phyloP scores from a whole-genome alignment of 2,888 invertebrate species.

The Chrysolina americana region DNA sequence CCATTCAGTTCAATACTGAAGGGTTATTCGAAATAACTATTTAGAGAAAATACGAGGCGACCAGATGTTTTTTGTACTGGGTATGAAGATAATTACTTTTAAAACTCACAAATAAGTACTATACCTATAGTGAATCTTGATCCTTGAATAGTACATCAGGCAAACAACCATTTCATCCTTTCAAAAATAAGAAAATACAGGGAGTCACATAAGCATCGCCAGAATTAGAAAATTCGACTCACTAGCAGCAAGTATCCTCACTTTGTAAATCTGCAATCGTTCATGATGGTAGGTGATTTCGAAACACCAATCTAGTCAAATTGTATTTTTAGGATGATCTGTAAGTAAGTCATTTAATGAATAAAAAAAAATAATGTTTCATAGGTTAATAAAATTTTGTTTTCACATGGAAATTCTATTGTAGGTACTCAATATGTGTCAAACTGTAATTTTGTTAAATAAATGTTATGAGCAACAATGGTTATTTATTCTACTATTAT shows the following conservation, averaged over 20 bases:
- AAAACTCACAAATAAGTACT: too few species aligned
- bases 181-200: too few species aligned
- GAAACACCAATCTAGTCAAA: constrained; percentile 24
- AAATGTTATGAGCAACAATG: constrained; percentile 12
- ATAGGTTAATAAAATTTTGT: neutral
- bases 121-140: too few species aligned
- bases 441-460: constrained; percentile 23
- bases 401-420: constrained; percentile 18
- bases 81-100: too few species aligned
- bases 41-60: too few species aligned
- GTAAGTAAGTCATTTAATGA: neutral
- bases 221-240: neutral
- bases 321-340: constrained; percentile 16
- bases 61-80: too few species aligned
- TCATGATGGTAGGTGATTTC: constrained; percentile 4
- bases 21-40: too few species aligned
- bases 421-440: constrained; percentile 19
- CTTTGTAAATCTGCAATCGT: neutral
- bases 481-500: too few species aligned
- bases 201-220: neutral
- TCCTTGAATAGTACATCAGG: too few species aligned
- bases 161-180: too few species aligned
- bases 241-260: neutral
- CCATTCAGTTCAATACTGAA: too few species aligned
- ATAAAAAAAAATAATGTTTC: neutral